Evolutionary conservation across 2,113 vertebrate species (phyloP).

Genomic region (Ciconia maguari): DNA sequence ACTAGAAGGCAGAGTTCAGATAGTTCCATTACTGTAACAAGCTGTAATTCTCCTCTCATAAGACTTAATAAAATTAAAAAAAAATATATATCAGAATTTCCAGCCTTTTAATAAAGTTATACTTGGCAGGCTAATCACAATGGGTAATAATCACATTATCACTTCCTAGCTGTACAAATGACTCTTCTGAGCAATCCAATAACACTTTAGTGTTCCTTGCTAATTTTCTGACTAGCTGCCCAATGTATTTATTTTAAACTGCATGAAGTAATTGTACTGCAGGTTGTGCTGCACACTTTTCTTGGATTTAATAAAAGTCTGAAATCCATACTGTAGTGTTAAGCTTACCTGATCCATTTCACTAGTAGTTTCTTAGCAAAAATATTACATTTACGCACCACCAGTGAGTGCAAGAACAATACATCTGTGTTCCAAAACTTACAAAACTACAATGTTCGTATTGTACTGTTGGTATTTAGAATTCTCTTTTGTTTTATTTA

Average conservation of each 20-base stretch:
- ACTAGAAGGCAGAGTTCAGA: neutral
- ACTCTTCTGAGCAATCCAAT: neutral
- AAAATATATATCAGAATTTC: neutral
- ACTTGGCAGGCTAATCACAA: neutral
- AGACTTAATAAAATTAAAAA: neutral
- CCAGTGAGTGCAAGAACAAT: neutral
- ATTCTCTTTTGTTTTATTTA: neutral
- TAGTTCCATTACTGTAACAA: neutral
- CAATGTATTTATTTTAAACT: neutral
- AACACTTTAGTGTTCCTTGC: neutral
- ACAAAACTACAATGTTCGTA: neutral
- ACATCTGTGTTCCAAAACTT: neutral
- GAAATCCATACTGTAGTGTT: neutral
- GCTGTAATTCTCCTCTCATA: neutral
- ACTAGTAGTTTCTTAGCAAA: neutral
- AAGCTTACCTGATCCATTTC: neutral
- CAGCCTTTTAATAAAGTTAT: neutral
- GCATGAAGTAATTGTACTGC: neutral
- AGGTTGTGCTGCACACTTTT: neutral
- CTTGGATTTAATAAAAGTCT: neutral
- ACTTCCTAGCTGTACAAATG: neutral
- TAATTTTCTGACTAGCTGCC: neutral
- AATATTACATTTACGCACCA: neutral
- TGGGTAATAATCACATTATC: neutral
- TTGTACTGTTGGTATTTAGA: neutral